Evolutionary conservation across 1,140 invertebrate species (phyloP).

Genomic region (Euura saliciscinereae): DNA sequence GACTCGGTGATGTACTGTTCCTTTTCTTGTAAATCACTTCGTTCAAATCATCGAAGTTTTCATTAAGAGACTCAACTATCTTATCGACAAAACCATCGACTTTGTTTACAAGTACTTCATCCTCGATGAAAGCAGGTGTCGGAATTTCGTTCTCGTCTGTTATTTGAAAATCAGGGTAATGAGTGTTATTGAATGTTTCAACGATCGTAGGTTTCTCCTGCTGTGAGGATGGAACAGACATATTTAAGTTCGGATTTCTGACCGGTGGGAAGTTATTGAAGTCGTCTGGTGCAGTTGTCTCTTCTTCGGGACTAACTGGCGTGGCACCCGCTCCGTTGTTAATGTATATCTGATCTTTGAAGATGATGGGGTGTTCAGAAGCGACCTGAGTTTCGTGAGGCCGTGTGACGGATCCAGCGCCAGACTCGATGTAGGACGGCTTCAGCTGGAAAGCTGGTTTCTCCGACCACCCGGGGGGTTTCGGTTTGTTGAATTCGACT

Average conservation of each 20-base stretch:
- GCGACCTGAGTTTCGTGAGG: slow-evolving; percentile 22
- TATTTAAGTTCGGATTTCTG: slow-evolving; percentile 79
- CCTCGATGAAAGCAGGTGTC: slow-evolving; percentile 75
- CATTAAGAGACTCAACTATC: slow-evolving; percentile 80
- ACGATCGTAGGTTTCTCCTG: slow-evolving; percentile 57
- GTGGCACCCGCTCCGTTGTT: slow-evolving; percentile 18
- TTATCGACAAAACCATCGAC: slow-evolving; percentile 82
- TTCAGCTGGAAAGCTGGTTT: slow-evolving; percentile 49
- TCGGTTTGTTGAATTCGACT: slow-evolving; percentile 38
- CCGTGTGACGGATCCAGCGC: slow-evolving; percentile 14
- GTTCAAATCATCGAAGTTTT: slow-evolving; percentile 79
- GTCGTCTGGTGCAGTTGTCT: slow-evolving; percentile 70
- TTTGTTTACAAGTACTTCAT: slow-evolving; percentile 76
- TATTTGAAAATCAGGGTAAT: slow-evolving; percentile 56
- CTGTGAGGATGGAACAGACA: slow-evolving; percentile 59
- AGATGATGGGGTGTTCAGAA: slow-evolving; percentile 32
- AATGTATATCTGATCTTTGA: slow-evolving; percentile 29
- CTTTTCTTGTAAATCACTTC: slow-evolving; percentile 73
- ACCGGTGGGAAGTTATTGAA: slow-evolving; percentile 83
- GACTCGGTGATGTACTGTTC: slow-evolving; percentile 45
- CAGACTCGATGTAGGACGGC: slow-evolving; percentile 31
- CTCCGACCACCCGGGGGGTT: slow-evolving; percentile 45
- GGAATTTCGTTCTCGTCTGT: slow-evolving; percentile 69
- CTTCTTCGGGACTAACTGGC: slow-evolving; percentile 39
- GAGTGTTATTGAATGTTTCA: slow-evolving; percentile 62